These are phyloP conservation scores for Epirrhoe alternata DNA, from an alignment of 2,888 invertebrate genomes.

Conservation along the genomic window DNA sequence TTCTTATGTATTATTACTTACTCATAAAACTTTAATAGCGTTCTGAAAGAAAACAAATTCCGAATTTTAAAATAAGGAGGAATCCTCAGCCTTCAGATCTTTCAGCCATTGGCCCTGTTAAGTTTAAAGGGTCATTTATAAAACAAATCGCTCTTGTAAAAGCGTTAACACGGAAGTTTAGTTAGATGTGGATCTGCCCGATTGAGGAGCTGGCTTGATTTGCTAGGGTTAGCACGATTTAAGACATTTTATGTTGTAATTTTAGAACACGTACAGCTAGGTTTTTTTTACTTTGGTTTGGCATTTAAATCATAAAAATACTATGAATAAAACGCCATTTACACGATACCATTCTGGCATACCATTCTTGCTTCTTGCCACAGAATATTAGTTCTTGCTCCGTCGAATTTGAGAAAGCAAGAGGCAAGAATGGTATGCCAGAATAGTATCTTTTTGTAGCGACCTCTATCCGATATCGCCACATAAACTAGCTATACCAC, in stretches of 20 bases:
- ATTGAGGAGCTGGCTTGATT: conserved; percentile 16
- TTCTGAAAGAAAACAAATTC: not conserved
- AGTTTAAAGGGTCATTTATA: conserved; percentile 40
- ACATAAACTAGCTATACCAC: too few species aligned
- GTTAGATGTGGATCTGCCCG: conserved; percentile 24
- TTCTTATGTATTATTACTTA: too few species aligned
- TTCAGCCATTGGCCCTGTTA: conserved; percentile 12
- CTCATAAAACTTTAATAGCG: not conserved
- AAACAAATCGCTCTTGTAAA: conserved; percentile 40
- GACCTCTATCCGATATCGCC: too few species aligned
- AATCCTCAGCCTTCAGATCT: conserved; percentile 14
- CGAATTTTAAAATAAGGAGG: conserved; percentile 7
- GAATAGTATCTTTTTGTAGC: too few species aligned
- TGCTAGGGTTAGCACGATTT: conserved; percentile 8
- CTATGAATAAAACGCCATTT: too few species aligned
- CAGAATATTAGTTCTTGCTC: too few species aligned
- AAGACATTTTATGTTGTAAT: not conserved
- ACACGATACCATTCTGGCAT: too few species aligned
- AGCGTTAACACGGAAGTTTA: conserved; percentile 36
- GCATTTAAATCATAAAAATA: too few species aligned
- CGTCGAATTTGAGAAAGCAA: too few species aligned
- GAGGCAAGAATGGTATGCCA: too few species aligned
- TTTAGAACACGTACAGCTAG: not conserved
- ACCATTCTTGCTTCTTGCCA: too few species aligned
- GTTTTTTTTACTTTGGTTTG: too few species aligned